Conservation (phyloP, 2,888 invertebrate genomes). For the Megastigmus dorsalis region DNA sequence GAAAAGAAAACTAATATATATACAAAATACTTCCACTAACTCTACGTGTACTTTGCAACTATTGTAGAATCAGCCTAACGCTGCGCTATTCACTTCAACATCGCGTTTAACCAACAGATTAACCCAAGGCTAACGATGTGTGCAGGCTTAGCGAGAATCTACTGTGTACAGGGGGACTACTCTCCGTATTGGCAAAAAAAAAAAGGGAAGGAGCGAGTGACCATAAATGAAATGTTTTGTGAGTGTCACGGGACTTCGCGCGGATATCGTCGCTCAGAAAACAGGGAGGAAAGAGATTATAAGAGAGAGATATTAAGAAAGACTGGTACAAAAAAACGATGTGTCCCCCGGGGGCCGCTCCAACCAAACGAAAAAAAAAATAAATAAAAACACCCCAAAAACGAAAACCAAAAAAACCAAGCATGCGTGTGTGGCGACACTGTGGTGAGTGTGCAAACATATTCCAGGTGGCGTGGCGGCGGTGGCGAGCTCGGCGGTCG, state of each 20-base stretch:
- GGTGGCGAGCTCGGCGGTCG: slow-evolving; percentile 59
- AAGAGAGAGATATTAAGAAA: slow-evolving; percentile 11
- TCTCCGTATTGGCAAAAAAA: background rate
- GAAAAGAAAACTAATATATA: no score
- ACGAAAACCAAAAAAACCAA: no score
- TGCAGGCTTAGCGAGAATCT: slow-evolving; percentile 50
- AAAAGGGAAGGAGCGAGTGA: background rate
- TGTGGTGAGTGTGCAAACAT: slow-evolving; percentile 12
- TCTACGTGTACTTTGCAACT: no score
- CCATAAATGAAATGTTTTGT: slow-evolving; percentile 25
- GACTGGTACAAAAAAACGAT: no score
- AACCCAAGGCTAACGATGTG: background rate
- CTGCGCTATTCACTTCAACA: slow-evolving; percentile 2
- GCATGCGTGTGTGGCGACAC: background rate
- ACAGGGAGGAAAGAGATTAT: background rate
- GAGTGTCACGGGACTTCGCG: slow-evolving; percentile 27
- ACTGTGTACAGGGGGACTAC: slow-evolving; percentile 35
- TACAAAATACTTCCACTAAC: slow-evolving; percentile 11
- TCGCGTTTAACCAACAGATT: background rate
- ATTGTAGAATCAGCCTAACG: slow-evolving; percentile 38
- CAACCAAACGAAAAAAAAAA: no score
- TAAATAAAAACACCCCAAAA: no score
- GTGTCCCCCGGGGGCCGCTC: background rate
- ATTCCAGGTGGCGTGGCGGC: slow-evolving; percentile 50
- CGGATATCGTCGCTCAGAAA: background rate